Percentiles rank a stretch among this genome's conserved stretches.
Evolutionary conservation across 2,113 vertebrate genomes (phyloP).

Genomic region (Sclerurus mexicanus): DNA sequence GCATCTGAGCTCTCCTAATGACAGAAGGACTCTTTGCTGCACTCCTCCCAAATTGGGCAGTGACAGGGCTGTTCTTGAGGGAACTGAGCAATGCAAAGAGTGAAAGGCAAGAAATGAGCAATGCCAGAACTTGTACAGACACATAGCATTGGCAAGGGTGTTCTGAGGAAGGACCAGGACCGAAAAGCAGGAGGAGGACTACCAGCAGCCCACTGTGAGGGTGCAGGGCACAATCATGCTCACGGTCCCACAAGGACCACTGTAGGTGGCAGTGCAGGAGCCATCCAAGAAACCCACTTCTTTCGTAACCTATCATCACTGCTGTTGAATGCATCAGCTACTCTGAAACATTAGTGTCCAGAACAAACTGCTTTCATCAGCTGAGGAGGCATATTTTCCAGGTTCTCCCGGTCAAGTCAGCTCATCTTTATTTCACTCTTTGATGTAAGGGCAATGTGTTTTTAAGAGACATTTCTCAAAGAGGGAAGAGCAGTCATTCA

Average conservation of each 20-base stretch:
- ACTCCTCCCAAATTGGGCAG: not conserved
- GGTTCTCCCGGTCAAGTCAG: not conserved
- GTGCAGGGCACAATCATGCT: not conserved
- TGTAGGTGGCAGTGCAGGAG: not conserved
- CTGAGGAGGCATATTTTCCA: not conserved
- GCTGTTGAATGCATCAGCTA: not conserved
- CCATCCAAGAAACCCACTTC: not conserved
- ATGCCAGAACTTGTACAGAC: not conserved
- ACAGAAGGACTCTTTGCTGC: not conserved
- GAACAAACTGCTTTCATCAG: not conserved
- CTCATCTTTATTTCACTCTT: slow-evolving; percentile 17
- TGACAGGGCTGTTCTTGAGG: not conserved
- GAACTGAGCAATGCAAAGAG: not conserved
- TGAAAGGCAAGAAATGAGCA: not conserved
- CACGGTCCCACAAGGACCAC: not conserved
- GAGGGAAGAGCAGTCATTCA: not conserved
- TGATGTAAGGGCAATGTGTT: slow-evolving; percentile 13
- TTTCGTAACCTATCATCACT: not conserved
- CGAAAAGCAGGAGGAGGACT: not conserved
- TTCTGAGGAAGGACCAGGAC: not conserved
- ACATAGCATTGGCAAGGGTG: not conserved
- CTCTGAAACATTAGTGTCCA: not conserved
- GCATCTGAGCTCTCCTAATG: not conserved
- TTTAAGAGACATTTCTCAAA: slow-evolving; percentile 23
- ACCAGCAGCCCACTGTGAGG: not conserved